Conservation (phyloP, 2,888 invertebrate genomes). For the Bimastos eiseni region DNA sequence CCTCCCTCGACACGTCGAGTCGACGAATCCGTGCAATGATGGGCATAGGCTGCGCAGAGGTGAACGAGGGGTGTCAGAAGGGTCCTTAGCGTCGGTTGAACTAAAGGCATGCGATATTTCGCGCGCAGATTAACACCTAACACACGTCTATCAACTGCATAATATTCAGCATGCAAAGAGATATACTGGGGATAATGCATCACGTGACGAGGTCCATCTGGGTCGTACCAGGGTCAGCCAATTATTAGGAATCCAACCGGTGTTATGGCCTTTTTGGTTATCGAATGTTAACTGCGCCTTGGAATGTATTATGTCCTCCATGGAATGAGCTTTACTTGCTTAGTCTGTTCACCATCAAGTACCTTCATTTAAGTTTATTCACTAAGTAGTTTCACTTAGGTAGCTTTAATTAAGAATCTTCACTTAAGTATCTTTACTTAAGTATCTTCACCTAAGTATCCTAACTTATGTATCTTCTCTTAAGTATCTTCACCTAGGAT, state of each 20-base stretch:
- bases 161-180: neutral
- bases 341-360: too few relatives aligned
- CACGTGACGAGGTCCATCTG: neutral
- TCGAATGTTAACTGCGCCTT: neutral
- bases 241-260: neutral
- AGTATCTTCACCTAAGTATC: too few relatives aligned
- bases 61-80: neutral
- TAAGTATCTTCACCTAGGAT: too few relatives aligned
- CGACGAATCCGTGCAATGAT: neutral
- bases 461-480: too few relatives aligned
- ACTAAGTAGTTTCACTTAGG: too few relatives aligned
- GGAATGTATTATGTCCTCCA: neutral
- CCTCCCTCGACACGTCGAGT: neutral
- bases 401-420: too few relatives aligned
- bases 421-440: too few relatives aligned
- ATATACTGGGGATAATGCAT: neutral
- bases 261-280: neutral
- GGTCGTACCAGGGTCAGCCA: neutral
- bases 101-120: neutral
- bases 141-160: neutral
- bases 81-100: neutral
- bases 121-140: neutral
- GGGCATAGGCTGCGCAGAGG: neutral
- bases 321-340: neutral
- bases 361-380: too few relatives aligned